phyloP scores from a whole-genome alignment of 2,113 vertebrate species.

The Myotis lucifugus region DNA sequence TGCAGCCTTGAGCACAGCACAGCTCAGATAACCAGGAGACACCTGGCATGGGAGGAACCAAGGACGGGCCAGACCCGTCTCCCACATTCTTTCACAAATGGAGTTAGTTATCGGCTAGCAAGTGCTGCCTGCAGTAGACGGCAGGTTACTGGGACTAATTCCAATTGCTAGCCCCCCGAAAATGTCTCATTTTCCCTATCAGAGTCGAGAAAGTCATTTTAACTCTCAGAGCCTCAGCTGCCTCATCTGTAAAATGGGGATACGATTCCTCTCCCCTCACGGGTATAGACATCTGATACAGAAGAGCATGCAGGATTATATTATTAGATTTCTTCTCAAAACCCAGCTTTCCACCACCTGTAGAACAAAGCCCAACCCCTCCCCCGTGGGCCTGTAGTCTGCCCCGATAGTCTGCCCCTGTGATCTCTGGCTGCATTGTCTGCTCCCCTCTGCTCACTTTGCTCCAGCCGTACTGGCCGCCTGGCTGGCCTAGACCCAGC shows the following conservation, averaged over 20 bases:
- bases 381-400: not conserved
- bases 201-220: not conserved
- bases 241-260: not conserved
- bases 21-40: no score
- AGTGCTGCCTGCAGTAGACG: no score
- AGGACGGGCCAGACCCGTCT: no score
- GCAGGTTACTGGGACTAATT: no score
- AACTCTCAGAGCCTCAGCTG: not conserved
- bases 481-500: not conserved
- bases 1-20: no score
- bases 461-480: not conserved
- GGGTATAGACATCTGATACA: rapidly evolving
- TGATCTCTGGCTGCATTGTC: not conserved
- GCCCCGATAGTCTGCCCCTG: not conserved
- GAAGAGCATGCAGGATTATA: rapidly evolving
- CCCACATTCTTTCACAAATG: no score
- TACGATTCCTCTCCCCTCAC: rapidly evolving
- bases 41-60: no score
- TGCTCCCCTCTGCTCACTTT: rapidly evolving
- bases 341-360: rapidly evolving
- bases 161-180: no score
- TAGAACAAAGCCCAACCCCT: not conserved
- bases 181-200: no score
- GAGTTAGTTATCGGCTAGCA: no score
- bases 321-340: not conserved